Percentiles rank a stretch among this genome's conserved stretches.
Conservation (phyloP, 2,797 vertebrate genomes). For the Parotocinclus haroldoi region DNA sequence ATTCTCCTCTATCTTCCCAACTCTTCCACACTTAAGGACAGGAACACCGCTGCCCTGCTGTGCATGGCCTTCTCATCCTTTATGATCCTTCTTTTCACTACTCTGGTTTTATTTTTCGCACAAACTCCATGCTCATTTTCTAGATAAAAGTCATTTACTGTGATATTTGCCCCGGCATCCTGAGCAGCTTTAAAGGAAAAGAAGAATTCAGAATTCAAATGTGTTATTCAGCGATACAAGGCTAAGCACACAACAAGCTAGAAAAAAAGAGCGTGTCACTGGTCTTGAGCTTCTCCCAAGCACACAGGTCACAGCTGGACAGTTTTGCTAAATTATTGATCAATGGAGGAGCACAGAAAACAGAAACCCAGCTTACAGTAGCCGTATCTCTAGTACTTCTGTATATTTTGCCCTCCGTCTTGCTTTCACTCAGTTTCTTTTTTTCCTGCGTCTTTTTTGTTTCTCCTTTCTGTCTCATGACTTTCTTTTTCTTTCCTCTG, state of each 20-base stretch:
- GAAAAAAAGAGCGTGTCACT: conserved; percentile 50
- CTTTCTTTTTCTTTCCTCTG: background rate
- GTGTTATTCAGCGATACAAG: conserved; percentile 51
- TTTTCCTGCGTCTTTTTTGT: conserved; percentile 33
- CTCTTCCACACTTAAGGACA: conserved; percentile 57
- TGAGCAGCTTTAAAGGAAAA: conserved; percentile 38
- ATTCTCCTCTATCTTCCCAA: conserved; percentile 46
- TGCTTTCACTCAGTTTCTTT: background rate
- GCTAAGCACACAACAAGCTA: conserved; percentile 51
- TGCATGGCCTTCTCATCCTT: conserved; percentile 54
- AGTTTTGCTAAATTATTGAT: conserved; percentile 76
- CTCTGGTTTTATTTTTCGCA: conserved; percentile 16
- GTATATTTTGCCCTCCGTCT: background rate
- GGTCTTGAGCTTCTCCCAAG: conserved; percentile 59
- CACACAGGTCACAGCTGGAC: conserved; percentile 73
- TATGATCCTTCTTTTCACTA: conserved; percentile 47
- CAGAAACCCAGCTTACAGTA: conserved; percentile 80
- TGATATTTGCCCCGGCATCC: conserved; percentile 59
- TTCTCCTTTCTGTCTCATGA: background rate
- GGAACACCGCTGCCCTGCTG: conserved; percentile 54
- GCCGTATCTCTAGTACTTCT: conserved; percentile 57
- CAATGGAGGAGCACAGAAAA: conserved; percentile 74
- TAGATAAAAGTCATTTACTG: conserved; percentile 64
- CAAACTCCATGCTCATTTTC: conserved; percentile 65
- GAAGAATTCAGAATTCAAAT: conserved; percentile 46